Evolutionary conservation across 2,797 vertebrate species (phyloP), one percentile per base, ranked within the genome.

Genomic region (Brachymystax lenok): DNA sequence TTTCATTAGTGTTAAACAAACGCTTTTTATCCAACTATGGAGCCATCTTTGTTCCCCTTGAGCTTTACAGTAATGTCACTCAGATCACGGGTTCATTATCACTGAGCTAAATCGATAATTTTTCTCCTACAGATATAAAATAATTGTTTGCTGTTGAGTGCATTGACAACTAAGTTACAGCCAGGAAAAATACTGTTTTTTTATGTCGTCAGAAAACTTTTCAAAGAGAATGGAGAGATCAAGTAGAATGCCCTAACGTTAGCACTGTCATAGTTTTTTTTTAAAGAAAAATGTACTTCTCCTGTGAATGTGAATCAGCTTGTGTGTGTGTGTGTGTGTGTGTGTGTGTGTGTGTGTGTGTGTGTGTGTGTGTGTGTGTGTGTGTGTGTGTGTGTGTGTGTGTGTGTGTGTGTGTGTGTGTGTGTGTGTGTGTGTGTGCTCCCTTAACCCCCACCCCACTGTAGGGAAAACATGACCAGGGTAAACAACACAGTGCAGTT

Each of bases 181-280:
- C 61, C 61, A 13, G 13, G 61, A 7, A 82, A 82, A 82, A 84
- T 89, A 85, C 80, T 83, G 82, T 81, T 91, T 89, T 91, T 90
- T 84, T 88, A 91, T 90, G 84, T 84, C 82, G 88, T 87, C 90
- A 88, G 80, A 82, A 87, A 84, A 83, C 19, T 85, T 90, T 91
- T 93, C 91, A 93, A 93, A 92, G 88, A 84, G 90, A 92, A 91
- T 87, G 86, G 74, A 78, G 78, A 89, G 88, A 92, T 93, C 88
- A 92, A 91, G 90, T 82, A 75, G 28, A 1, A 16, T 27, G 63
- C 4, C 21, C 2, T 30, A 27, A 24, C 63, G 14, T 27, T 28
- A 19, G n/a, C 56, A 19, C 56, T 59, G 17, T n/a, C 19, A 19
- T 21, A 7, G 6, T 59, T 5, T 54, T 3, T 54, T n/a, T 5